phyloP scores from a whole-genome alignment of 2,113 vertebrate species.

The Nesoenas mayeri region DNA sequence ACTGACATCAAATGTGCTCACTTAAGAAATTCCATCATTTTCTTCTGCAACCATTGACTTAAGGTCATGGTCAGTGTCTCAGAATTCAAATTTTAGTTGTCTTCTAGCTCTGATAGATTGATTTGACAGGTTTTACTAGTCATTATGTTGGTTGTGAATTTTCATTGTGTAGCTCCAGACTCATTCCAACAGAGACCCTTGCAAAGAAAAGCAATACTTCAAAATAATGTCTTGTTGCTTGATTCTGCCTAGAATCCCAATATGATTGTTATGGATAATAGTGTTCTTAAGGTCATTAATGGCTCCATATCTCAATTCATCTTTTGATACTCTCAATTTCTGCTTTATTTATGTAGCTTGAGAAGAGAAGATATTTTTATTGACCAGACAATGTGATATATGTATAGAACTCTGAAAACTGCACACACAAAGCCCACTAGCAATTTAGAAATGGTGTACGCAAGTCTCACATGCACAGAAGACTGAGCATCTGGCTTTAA shows the following conservation, averaged over 20 bases:
- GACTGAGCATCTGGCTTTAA: background rate
- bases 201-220: conserved; percentile 26
- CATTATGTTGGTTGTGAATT: background rate
- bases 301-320: background rate
- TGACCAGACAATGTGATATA: background rate
- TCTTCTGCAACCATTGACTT: background rate
- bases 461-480: background rate
- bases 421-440: background rate
- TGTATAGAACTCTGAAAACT: background rate
- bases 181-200: conserved; percentile 7
- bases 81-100: conserved; percentile 22
- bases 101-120: conserved; percentile 7
- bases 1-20: background rate
- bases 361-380: background rate
- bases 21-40: conserved; percentile 11
- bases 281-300: conserved; percentile 37
- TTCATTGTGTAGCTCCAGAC: background rate
- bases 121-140: background rate
- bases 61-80: background rate
- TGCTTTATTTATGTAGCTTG: conserved; percentile 14
- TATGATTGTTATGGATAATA: conserved; percentile 31
- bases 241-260: conserved; percentile 16
- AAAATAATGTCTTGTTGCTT: conserved; percentile 4
- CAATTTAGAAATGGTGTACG: background rate
- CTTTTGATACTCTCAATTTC: background rate